Conservation (phyloP, 1,140 invertebrate genomes). For the Potamilus streckersoni region DNA sequence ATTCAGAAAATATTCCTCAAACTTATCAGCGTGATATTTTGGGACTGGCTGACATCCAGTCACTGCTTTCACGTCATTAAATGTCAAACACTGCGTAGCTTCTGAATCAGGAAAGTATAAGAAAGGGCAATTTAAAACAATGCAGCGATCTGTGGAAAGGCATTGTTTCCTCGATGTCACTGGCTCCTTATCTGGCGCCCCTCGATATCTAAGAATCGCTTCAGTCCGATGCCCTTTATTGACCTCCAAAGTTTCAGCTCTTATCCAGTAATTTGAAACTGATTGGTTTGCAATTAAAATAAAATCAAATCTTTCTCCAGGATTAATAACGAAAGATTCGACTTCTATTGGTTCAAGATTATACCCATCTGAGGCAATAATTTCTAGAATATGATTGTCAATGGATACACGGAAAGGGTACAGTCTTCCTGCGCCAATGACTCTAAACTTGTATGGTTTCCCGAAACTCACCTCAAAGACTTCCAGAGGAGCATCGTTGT, state of each 20-base stretch:
- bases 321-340: conserved; percentile 48
- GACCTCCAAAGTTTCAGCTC: conserved; percentile 69
- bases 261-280: conserved; percentile 84
- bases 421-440: conserved; percentile 42
- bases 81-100: conserved; percentile 25
- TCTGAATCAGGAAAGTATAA: conserved; percentile 5
- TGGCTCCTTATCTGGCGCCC: not conserved
- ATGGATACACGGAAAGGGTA: conserved; percentile 74
- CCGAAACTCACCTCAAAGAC: conserved; percentile 25
- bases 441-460: conserved; percentile 38
- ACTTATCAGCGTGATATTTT: not conserved
- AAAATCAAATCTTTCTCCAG: conserved; percentile 88
- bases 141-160: conserved; percentile 1
- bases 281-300: conserved; percentile 76
- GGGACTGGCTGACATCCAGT: not conserved
- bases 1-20: conserved; percentile 18
- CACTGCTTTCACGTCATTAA: conserved; percentile 15
- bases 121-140: conserved; percentile 31
- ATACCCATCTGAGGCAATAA: conserved; percentile 84
- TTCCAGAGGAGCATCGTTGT: conserved; percentile 23
- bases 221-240: conserved; percentile 66
- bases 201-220: conserved; percentile 83
- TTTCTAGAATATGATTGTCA: conserved; percentile 80
- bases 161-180: conserved; percentile 1
- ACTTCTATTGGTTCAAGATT: conserved; percentile 79